These are phyloP conservation scores for Engraulis encrasicolus DNA, from an alignment of 2,113 vertebrate species.

Conservation along the genomic window DNA sequence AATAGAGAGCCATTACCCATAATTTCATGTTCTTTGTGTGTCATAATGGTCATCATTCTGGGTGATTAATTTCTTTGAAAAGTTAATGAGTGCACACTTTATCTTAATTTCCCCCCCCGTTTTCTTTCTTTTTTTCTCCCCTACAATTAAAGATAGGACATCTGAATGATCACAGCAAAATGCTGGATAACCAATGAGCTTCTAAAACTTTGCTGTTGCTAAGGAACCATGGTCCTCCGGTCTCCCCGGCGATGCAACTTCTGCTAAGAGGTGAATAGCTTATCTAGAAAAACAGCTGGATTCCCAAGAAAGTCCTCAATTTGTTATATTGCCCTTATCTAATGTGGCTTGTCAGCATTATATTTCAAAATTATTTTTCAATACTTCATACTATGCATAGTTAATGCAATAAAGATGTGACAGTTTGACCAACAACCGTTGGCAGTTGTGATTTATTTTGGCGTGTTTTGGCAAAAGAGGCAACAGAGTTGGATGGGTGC, in stretches of 20 bases:
- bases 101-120: background rate
- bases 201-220: conserved; percentile 28
- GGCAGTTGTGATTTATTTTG: background rate
- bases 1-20: conserved; percentile 2
- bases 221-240: conserved; percentile 1
- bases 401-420: background rate
- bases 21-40: background rate
- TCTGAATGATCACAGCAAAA: background rate
- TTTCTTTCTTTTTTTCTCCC: background rate
- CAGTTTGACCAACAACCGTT: background rate
- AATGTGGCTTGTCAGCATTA: conserved; percentile 5
- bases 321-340: conserved; percentile 20
- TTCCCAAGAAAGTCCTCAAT: conserved; percentile 21
- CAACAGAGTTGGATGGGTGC: background rate
- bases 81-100: conserved; percentile 13
- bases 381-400: background rate
- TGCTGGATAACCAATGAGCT: conserved; percentile 19
- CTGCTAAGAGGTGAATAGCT: conserved; percentile 16
- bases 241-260: background rate
- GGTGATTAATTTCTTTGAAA: conserved; percentile 8
- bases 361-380: conserved; percentile 15
- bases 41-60: conserved; percentile 11
- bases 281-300: conserved; percentile 14
- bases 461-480: background rate
- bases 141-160: background rate